Base-by-base conservation (phyloP, 2,888 invertebrate genomes). In the Sinhomidia bicolor region DNA sequence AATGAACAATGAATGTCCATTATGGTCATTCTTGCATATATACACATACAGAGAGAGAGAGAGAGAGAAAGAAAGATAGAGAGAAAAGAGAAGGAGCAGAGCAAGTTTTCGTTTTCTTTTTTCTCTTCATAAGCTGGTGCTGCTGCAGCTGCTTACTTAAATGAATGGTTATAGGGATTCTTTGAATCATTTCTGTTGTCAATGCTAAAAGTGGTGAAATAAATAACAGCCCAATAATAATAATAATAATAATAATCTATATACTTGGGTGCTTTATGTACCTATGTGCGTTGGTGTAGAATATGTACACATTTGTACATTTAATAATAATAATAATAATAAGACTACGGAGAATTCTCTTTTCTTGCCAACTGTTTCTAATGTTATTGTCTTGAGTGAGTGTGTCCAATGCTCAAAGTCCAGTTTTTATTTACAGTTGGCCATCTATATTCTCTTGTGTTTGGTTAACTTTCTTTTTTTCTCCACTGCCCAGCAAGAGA, bases 11-110 rank as follows among this genome's bases (percentile, higher is more conserved):
- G 90, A 91, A 74, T 91, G 91, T 91, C 91, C 91, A 92, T 92
- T 92, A 91, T 91, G 91, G 90, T 90, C 92, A 92, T 91, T 92
- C 92, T 92, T 92, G 92, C 92, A 92, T 92, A 92, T 90, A 91
- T 65, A 44, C 9, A 36, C 14, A n/a, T n/a, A 20, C n/a, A 71
- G 44, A 44, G 20, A 17, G n/a, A n/a, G n/a, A n/a, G n/a, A n/a
- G n/a, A n/a, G n/a, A n/a, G n/a, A n/a, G n/a, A n/a, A n/a, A n/a
- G n/a, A n/a, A n/a, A n/a, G n/a, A n/a, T n/a, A n/a, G n/a, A 12
- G 23, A 71, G 20, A 12, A 71, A 41, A 44, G 44, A 23, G 14
- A 78, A 78, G 23, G 9, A 41, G 4, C 2, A 74, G 36, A 41
- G 23, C 23, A 26, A 51, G 9, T 80, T 80, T 36, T 41, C 60